These are phyloP conservation scores for Lepidocyrtoides sp. DNA, from an alignment of 2,888 invertebrate species.

Conservation along the genomic window DNA sequence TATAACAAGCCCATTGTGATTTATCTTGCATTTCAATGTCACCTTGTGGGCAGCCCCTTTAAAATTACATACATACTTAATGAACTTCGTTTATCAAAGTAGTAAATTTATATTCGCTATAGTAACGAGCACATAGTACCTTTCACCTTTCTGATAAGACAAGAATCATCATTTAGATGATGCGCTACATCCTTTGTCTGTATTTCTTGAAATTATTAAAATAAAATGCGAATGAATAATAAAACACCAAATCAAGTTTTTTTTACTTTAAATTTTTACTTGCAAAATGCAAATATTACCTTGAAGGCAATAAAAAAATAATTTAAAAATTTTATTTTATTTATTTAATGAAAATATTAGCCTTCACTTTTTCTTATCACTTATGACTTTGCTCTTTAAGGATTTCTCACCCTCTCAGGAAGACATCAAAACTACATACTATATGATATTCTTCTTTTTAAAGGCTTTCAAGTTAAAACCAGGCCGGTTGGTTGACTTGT, in stretches of 20 bases:
- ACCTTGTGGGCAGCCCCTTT: too few relatives aligned
- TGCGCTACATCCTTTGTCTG: background rate
- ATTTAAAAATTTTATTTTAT: background rate
- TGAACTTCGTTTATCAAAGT: too few relatives aligned
- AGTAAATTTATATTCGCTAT: too few relatives aligned
- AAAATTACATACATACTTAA: too few relatives aligned
- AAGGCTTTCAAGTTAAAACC: too few relatives aligned
- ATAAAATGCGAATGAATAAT: background rate
- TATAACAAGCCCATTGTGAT: too few relatives aligned
- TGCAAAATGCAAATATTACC: conserved; percentile 7
- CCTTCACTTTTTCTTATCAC: background rate
- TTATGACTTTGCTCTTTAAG: background rate
- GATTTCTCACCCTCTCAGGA: too few relatives aligned
- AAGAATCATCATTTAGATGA: background rate
- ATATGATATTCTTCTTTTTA: too few relatives aligned
- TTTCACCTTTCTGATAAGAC: conserved; percentile 56
- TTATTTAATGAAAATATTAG: conserved; percentile 10
- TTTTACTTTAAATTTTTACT: background rate
- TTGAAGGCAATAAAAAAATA: background rate
- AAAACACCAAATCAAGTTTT: background rate
- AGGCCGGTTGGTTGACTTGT: too few relatives aligned
- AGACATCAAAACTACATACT: too few relatives aligned
- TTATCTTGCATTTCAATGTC: too few relatives aligned
- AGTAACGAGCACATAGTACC: too few relatives aligned
- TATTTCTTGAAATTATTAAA: background rate